These are phyloP conservation scores for Tragelaphus buxtoni DNA, from an alignment of 2,113 vertebrate species.

Conservation along the genomic window DNA sequence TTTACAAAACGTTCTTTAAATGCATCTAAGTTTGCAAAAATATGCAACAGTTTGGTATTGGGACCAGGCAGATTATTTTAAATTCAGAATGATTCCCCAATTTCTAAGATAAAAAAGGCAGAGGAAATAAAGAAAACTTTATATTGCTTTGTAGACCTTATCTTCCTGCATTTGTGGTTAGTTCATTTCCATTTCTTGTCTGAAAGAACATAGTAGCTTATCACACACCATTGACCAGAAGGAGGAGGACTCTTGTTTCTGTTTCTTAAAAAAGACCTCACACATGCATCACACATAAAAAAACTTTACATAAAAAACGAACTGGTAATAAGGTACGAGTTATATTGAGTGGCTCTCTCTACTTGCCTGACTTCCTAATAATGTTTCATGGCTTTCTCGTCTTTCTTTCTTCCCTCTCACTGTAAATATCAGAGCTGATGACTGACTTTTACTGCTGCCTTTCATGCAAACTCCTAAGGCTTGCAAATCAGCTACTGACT, in stretches of 20 bases:
- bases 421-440: constrained; percentile 55
- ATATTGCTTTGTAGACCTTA: constrained; percentile 5
- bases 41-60: constrained; percentile 23
- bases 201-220: constrained; percentile 14
- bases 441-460: constrained; percentile 51
- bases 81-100: constrained; percentile 13
- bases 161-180: constrained; percentile 7
- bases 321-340: background rate
- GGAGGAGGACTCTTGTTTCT: background rate
- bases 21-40: constrained; percentile 30
- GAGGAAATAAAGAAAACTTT: background rate
- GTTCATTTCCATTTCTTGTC: constrained; percentile 11
- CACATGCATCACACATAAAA: background rate
- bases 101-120: background rate
- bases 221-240: background rate
- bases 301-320: background rate
- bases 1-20: constrained; percentile 5
- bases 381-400: constrained; percentile 32
- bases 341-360: background rate
- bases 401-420: constrained; percentile 19
- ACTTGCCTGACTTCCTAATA: constrained; percentile 37
- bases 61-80: constrained; percentile 14
- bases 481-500: constrained; percentile 54
- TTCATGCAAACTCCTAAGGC: background rate
- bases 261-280: background rate